Conservation (phyloP, 2,113 vertebrate genomes). For the Megaceryle maxima region DNA sequence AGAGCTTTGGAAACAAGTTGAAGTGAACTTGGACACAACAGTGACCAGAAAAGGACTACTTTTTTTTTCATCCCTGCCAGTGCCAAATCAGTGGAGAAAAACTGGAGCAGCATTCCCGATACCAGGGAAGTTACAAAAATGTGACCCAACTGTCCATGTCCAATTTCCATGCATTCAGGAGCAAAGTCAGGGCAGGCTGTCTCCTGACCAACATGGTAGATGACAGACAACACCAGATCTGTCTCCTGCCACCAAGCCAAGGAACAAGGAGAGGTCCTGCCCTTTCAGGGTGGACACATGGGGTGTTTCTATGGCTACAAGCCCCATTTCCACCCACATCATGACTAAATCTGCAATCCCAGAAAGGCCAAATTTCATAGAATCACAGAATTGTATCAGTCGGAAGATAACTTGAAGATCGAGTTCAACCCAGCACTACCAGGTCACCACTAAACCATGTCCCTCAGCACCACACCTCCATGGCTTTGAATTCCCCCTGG, state of each 20-base stretch:
- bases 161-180: too few species aligned
- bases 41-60: neutral
- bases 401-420: too few species aligned
- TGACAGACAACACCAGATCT: neutral
- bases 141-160: too few species aligned
- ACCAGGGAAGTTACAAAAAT: too few species aligned
- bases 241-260: neutral
- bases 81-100: too few species aligned
- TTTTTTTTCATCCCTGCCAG: neutral
- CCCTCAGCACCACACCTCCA: too few species aligned
- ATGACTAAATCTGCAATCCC: fast-evolving
- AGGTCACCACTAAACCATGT: too few species aligned
- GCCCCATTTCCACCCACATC: fast-evolving
- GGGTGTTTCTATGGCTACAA: neutral
- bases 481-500: too few species aligned
- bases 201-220: fast-evolving
- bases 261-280: neutral
- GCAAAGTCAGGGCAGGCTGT: neutral
- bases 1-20: neutral
- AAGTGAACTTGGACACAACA: neutral
- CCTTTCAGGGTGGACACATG: fast-evolving
- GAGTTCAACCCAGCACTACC: too few species aligned
- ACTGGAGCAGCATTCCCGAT: fast-evolving
- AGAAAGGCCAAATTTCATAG: neutral
- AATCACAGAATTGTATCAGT: too few species aligned